phyloP scores from a whole-genome alignment of 2,797 vertebrate genomes.

The Allobates femoralis region DNA sequence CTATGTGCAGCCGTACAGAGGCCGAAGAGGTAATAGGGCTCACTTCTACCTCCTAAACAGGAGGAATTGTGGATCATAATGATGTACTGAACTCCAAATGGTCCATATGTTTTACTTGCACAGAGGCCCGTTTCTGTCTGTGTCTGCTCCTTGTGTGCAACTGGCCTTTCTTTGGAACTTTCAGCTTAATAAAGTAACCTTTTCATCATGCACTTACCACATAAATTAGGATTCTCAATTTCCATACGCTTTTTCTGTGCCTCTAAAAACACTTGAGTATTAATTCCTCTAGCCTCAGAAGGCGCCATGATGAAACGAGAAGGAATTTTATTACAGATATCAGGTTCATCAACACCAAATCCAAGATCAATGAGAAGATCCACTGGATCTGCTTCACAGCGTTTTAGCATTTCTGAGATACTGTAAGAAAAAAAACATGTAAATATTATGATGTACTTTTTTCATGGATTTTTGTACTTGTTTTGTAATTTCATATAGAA shows the following conservation, averaged over 20 bases:
- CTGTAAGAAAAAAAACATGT: conserved; percentile 66
- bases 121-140: too few species aligned
- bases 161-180: not conserved
- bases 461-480: not conserved
- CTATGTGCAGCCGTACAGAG: too few species aligned
- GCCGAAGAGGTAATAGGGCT: too few species aligned
- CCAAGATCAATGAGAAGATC: conserved; percentile 91
- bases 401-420: conserved; percentile 81
- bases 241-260: conserved; percentile 85
- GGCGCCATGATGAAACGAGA: conserved; percentile 83
- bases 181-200: not conserved
- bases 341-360: conserved; percentile 88
- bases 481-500: not conserved
- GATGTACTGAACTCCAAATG: too few species aligned
- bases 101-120: too few species aligned
- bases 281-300: conserved; percentile 87
- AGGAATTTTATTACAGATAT: conserved; percentile 86
- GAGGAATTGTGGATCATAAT: too few species aligned
- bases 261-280: conserved; percentile 83
- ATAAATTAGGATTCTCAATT: conserved; percentile 81
- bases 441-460: not conserved
- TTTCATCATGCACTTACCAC: conserved; percentile 77
- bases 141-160: too few species aligned
- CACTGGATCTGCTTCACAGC: conserved; percentile 87
- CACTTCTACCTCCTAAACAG: too few species aligned